Percentiles rank a stretch among this genome's conserved stretches.
Evolutionary conservation across 30 jellyfish, hydroid and myxozoan genomes (phyloP).

Genomic region (Catostylus mosaicus): DNA sequence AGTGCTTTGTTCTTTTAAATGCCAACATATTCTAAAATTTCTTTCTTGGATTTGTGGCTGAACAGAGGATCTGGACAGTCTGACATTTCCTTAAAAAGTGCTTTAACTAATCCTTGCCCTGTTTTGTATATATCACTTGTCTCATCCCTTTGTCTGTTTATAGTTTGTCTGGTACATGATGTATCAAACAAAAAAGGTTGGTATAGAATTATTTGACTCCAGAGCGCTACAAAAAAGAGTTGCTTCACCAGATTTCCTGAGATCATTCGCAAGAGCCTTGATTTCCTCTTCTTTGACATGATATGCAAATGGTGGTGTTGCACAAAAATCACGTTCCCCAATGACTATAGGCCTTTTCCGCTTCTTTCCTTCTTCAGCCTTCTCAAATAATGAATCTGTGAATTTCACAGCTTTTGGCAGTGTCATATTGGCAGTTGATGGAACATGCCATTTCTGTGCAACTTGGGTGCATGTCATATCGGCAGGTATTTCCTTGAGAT

Average conservation of each 20-base stretch:
- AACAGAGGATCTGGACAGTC: too few relatives aligned
- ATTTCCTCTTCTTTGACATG: constrained; percentile 20
- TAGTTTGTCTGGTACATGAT: not conserved
- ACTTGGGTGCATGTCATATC: constrained; percentile 42
- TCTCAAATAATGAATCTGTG: constrained; percentile 14
- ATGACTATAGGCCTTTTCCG: constrained; percentile 38
- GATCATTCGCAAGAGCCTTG: constrained; percentile 1
- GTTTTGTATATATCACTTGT: too few relatives aligned
- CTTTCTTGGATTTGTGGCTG: too few relatives aligned
- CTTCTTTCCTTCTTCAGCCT: constrained; percentile 14
- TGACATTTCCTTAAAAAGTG: too few relatives aligned
- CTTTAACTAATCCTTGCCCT: too few relatives aligned
- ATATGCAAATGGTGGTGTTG: constrained; percentile 3
- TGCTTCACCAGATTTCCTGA: not conserved
- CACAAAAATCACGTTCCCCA: too few relatives aligned
- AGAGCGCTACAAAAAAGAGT: constrained; percentile 12
- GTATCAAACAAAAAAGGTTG: constrained; percentile 40
- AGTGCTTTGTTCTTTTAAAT: too few relatives aligned
- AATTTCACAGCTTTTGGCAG: constrained; percentile 35
- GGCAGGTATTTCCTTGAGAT: constrained; percentile 10
- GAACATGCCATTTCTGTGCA: constrained; percentile 42
- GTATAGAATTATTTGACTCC: constrained; percentile 43
- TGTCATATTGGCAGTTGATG: constrained; percentile 17
- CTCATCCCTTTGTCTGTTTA: too few relatives aligned
- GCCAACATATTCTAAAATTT: too few relatives aligned